Conservation (phyloP, 2,113 vertebrate species). For the Embiotoca jacksoni region DNA sequence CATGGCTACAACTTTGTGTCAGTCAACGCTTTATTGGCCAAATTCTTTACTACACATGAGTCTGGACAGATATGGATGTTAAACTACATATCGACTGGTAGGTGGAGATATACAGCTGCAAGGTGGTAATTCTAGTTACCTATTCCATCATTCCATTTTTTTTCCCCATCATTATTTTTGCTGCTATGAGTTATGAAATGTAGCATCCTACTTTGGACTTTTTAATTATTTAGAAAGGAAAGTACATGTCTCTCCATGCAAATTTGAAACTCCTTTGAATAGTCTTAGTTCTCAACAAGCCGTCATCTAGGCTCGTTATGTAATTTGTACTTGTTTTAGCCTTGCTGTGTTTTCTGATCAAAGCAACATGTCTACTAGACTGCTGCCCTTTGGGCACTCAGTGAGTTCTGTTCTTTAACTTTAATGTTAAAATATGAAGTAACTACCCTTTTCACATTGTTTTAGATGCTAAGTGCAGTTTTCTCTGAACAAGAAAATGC, state of each 20-base stretch:
- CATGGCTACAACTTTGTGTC: too few species aligned
- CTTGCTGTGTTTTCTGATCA: constrained; percentile 43
- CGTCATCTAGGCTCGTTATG: constrained; percentile 4
- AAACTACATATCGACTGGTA: too few species aligned
- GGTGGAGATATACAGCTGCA: too few species aligned
- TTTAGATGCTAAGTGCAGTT: background rate
- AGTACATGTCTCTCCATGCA: background rate
- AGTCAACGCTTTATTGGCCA: too few species aligned
- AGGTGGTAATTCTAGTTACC: too few species aligned
- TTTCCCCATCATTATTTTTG: too few species aligned
- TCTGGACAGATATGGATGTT: too few species aligned
- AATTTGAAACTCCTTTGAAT: constrained; percentile 16
- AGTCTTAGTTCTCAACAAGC: constrained; percentile 3
- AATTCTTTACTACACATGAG: too few species aligned
- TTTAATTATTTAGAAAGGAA: constrained; percentile 18
- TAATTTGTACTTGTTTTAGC: constrained; percentile 31
- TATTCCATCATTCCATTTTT: too few species aligned
- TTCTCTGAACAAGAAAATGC: background rate
- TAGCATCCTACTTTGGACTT: constrained; percentile 5
- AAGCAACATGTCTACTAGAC: constrained; percentile 33
- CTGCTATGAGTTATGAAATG: background rate
- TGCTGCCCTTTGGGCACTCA: constrained; percentile 17
- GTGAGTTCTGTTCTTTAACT: constrained; percentile 30
- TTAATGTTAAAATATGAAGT: constrained; percentile 6
- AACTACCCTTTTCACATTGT: constrained; percentile 8